A percentile compares a stretch with the other conserved stretches of the same genome.
These are phyloP conservation scores for Lerema accius DNA, from an alignment of 1,140 invertebrate genomes.

Conservation along the genomic window DNA sequence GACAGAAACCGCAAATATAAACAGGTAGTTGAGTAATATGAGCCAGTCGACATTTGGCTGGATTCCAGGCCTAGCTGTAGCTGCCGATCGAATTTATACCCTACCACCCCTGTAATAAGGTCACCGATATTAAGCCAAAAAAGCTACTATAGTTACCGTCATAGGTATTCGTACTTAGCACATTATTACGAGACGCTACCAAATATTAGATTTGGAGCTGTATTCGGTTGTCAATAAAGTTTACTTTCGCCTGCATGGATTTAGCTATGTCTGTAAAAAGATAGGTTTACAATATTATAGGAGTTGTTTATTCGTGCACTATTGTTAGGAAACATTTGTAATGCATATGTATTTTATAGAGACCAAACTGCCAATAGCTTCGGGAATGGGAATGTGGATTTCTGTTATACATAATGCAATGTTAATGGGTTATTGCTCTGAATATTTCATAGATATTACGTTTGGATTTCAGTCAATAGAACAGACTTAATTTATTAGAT, in stretches of 20 bases:
- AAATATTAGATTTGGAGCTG: neutral
- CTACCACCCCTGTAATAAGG: constrained; percentile 6
- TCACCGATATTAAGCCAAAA: constrained; percentile 1
- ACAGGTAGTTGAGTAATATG: constrained; percentile 24
- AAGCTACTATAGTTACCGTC: neutral
- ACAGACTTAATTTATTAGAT: too few species aligned
- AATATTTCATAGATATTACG: neutral
- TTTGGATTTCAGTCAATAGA: neutral
- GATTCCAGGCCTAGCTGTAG: constrained; percentile 18
- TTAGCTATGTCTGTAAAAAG: constrained; percentile 8
- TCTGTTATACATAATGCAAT: neutral
- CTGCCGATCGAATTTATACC: constrained; percentile 4
- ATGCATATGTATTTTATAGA: constrained; percentile 16
- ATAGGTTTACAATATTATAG: constrained; percentile 19
- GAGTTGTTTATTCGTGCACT: constrained; percentile 20
- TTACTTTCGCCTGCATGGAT: neutral
- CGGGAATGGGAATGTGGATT: neutral
- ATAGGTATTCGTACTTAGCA: constrained; percentile 19
- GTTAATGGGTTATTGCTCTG: neutral
- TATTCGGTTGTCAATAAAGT: neutral
- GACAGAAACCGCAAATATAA: constrained; percentile 29
- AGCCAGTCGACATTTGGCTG: constrained; percentile 24
- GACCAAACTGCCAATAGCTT: constrained; percentile 2
- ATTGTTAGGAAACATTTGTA: constrained; percentile 22
- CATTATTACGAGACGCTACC: constrained; percentile 4